Evolutionary conservation across 2,888 invertebrate genomes (phyloP).

Genomic region (Drosophila falleni): DNA sequence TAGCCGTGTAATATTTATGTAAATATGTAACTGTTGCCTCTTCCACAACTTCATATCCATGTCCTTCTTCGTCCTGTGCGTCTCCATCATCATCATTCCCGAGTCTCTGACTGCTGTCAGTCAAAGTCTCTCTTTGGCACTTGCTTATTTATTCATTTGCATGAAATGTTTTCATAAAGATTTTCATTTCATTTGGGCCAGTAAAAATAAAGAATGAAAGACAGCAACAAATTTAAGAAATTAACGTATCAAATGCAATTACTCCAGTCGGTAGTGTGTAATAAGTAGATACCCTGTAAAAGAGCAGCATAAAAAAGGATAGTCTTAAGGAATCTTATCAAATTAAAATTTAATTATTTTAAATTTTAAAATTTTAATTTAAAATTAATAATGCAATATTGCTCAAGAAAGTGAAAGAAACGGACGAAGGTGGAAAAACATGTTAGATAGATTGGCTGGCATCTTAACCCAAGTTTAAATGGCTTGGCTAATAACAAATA

Average conservation of each 20-base stretch:
- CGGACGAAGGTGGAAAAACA: neutral
- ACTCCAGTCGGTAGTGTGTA: neutral
- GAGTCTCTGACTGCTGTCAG: slow-evolving; percentile 49
- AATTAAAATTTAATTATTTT: too few relatives aligned
- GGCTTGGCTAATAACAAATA: slow-evolving; percentile 5
- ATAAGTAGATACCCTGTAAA: slow-evolving; percentile 2
- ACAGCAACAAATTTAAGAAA: neutral
- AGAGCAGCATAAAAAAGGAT: neutral
- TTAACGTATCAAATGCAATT: slow-evolving; percentile 1
- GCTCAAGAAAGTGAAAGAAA: neutral
- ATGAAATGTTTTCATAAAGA: slow-evolving; percentile 75
- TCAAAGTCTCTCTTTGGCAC: slow-evolving; percentile 52
- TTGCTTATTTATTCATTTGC: slow-evolving; percentile 76
- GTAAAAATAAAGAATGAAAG: neutral
- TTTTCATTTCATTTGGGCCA: slow-evolving; percentile 67
- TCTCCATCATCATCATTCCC: neutral
- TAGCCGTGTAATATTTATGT: slow-evolving; percentile 75
- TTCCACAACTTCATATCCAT: slow-evolving; percentile 8
- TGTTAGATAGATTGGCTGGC: too few relatives aligned
- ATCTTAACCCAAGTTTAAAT: too few relatives aligned
- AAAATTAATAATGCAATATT: too few relatives aligned
- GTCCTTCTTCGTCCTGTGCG: neutral
- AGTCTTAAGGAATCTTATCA: too few relatives aligned
- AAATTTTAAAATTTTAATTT: too few relatives aligned
- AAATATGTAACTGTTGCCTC: slow-evolving; percentile 67